Base-by-base conservation (phyloP, 2,888 invertebrate species). In the Andrena haemorrhoa region DNA sequence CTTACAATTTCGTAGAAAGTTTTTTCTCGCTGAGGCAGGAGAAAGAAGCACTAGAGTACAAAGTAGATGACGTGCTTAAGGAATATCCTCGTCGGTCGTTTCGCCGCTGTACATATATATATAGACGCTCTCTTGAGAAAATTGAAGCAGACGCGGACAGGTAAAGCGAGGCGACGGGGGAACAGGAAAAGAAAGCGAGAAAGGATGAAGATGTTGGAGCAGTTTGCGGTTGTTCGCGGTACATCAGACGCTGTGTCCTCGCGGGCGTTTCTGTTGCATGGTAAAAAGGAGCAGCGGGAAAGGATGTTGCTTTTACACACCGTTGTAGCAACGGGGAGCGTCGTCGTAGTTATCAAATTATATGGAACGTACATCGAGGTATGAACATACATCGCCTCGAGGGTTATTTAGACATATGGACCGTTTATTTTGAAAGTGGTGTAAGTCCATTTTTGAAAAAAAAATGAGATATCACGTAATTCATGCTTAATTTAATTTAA, bases 61-160 rank as follows among this genome's bases (percentile, higher is more conserved):
- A 66, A 78, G 78, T 72, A 78, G 78, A 76, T 78, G 69, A 82
- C 75, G 83, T 71, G 66, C 82, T 83, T 83, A 83, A 83, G 78
- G 68, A 75, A 82, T 83, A 83, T 83, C 70, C 70, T 51, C 63
- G 78, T 60, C 66, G 69, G 69, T 73, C 68, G 75, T 70, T 64
- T 49, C 70, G 23, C 63, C 23, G 56, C 1, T 10, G 56, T 23
- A 49, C 64, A 5, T 31, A 31, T 31, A 33, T 77, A 61, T 80
- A 79, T 78, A 82, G 78, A 79, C 70, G 56, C 61, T 83, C 82
- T 77, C 74, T 76, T 64, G 79, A 75, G 83, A 82, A 82, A 83
- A 82, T 83, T 83, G 83, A 78, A 82, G 83, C 72, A 35, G 60
- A 73, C 68, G 68, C 73, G 79, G 71, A 74, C 78, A 79, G 61